Conservation (phyloP, 2,797 vertebrate species). For the Danio jaintianensis region DNA sequence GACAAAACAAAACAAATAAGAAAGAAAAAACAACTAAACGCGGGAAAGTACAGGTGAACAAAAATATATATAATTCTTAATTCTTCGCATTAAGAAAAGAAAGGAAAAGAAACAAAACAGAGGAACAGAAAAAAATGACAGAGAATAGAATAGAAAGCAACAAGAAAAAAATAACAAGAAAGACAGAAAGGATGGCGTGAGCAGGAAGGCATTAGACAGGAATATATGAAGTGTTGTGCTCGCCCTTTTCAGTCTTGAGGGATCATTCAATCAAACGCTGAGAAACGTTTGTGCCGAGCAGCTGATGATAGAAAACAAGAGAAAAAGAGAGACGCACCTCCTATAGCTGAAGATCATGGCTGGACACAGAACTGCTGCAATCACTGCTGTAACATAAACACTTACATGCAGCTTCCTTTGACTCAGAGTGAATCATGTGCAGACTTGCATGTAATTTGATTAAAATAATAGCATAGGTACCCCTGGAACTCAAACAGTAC, state of each 20-base stretch:
- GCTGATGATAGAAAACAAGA: constrained; percentile 62
- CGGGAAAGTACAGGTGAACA: too few species aligned
- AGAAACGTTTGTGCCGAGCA: constrained; percentile 74
- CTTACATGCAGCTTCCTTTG: not conserved
- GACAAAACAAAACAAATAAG: not conserved
- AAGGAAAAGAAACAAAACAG: not conserved
- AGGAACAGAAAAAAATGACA: not conserved
- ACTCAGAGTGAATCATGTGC: constrained; percentile 19
- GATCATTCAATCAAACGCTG: constrained; percentile 79
- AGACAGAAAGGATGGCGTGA: not conserved
- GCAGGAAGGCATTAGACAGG: constrained; percentile 37
- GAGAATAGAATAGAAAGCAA: not conserved
- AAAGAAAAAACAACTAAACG: too few species aligned
- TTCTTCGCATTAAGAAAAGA: not conserved
- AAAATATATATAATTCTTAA: too few species aligned
- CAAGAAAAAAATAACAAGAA: not conserved
- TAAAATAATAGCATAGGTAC: not conserved
- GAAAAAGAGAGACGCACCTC: constrained; percentile 3
- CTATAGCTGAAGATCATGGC: constrained; percentile 23
- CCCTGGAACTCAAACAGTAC: not conserved
- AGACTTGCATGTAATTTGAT: not conserved
- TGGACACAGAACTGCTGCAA: not conserved
- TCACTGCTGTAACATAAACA: not conserved
- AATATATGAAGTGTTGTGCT: constrained; percentile 71
- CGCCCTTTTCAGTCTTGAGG: constrained; percentile 61